Percentiles rank a stretch among this genome's conserved stretches.
phyloP scores from a whole-genome alignment of 2,888 invertebrate species.

The Theretra japonica region DNA sequence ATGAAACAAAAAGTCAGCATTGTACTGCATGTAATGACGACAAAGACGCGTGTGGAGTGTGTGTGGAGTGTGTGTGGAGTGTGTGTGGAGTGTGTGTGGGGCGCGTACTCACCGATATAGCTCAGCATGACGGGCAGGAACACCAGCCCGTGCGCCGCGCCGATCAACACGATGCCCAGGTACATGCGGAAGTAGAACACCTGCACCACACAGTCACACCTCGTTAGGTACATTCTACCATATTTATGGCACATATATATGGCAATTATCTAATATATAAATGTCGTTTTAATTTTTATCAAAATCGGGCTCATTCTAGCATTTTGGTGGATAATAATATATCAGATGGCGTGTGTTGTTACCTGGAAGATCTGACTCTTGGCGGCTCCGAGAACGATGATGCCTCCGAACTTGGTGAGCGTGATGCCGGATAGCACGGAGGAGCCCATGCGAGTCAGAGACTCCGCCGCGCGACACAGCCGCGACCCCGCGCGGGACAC shows the following conservation, averaged over 20 bases:
- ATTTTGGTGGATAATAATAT: no score
- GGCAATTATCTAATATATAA: no score
- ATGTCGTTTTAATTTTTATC: no score
- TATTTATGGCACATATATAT: no score
- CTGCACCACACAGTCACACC: constrained; percentile 62
- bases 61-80: no score
- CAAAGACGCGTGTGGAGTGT: constrained; percentile 16
- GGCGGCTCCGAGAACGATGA: constrained; percentile 97
- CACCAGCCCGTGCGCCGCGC: constrained; percentile 98
- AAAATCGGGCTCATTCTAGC: no score
- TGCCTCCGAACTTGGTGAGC: constrained; percentile 98
- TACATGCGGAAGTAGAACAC: constrained; percentile 99
- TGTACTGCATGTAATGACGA: not conserved
- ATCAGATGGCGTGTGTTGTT: no score
- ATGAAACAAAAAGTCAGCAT: not conserved
- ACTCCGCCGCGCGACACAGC: constrained; percentile 91
- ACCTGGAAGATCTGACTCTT: constrained; percentile 98
- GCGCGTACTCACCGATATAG: constrained; percentile 92
- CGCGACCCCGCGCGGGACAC: constrained; percentile 88
- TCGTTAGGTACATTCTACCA: no score
- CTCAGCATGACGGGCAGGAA: constrained; percentile 98
- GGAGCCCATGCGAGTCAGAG: constrained; percentile 95
- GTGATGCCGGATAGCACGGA: constrained; percentile 99
- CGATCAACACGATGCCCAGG: constrained; percentile 97
- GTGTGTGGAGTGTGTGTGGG: no score